Base-by-base conservation (phyloP, 2,888 invertebrate genomes). In the Metopia argyrocephala region DNA sequence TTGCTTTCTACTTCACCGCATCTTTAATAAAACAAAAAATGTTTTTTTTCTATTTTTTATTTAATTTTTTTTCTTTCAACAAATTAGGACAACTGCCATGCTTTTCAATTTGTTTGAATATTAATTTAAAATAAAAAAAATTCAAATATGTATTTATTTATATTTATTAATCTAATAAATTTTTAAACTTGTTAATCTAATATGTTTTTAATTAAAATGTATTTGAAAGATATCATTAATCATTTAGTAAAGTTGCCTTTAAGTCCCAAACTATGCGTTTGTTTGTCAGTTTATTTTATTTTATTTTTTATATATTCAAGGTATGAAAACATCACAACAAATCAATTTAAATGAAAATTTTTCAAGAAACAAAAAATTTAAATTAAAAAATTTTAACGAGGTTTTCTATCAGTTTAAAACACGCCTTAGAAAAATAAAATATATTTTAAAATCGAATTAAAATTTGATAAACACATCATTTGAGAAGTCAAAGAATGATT, bases 401-500 rank as follows among this genome's bases (percentile, higher is more conserved):
- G 3, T 1, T 31, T 31, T 31, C 31, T 3, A 31, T 2, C 31
- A 31, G 31, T 38, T 15, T 28, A 57, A 57, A 21, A 45, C 50
- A 25, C 50, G 57, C 50, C 45, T 48, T 62, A 28, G 5, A 38
- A 3, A 45, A 45, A 20, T 25, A 28, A 74, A 66, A 66, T 50
- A 15, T 28, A n/a, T 18, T 54, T 7, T 20, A 2, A 21, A 31
- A 54, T 25, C 23, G n/a, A 46, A 5, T 12, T 2, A n/a, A 48
- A 70, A 56, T 61, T 66, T 56, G 31, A 76, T 79, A 71, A 76
- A 76, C 61, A 79, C 75, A 66, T 79, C 64, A 70, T 75, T 70
- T 54, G 54, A 61, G 46, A 59, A 12, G 15, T 48, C 38, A 65
- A 27, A 57, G 54, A 25, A 46, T 50, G 31, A 6, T 38, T 9